Base-by-base conservation (phyloP, 1,140 invertebrate species). In the Drusus annulatus region DNA sequence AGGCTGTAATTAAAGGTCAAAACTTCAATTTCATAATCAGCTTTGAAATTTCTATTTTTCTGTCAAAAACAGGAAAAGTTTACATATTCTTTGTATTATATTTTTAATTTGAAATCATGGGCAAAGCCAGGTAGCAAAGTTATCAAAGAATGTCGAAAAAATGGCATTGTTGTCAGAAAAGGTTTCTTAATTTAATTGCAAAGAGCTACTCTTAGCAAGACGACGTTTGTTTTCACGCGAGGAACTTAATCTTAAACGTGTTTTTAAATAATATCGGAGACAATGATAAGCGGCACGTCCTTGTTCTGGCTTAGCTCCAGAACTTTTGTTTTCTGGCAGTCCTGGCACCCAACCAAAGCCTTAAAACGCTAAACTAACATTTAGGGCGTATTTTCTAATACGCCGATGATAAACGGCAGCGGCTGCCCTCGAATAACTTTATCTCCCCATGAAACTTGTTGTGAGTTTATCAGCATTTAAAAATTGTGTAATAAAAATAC, bases 311-410 rank as follows among this genome's bases (percentile, higher is more conserved):
- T 28, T 19, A 16, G 19, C 13, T 54, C 73, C 73, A 75, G 28
- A 25, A 75, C 56, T 75, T 75, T 75, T 75, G 73, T 75, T 75
- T 75, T 75, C 73, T 21, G 21, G 52, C 23, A 31, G 52, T 17
- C 73, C 56, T 75, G 51, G 73, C 52, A 56, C 13, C 13, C 0
- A n/a, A 31, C 56, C 56, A 56, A 75, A 75, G 36, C 52, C 17
- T 52, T 52, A 73, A 73, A 73, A 16, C 45, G 25, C 69, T 51
- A 31, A 52, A 52, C 52, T 50, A 21, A 52, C 69, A 56, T 73
- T 51, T 73, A 17, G 19, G 69, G 16, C 69, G 19, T 51, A 52
- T 73, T 50, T 50, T 19, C 45, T 73, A 31, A 65, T 65, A 60
- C 56, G 62, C 62, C 16, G 56, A 65, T 25, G 62, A 65, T 21